Conservation (phyloP, 2,113 vertebrate genomes). For the Cololabis saira region DNA sequence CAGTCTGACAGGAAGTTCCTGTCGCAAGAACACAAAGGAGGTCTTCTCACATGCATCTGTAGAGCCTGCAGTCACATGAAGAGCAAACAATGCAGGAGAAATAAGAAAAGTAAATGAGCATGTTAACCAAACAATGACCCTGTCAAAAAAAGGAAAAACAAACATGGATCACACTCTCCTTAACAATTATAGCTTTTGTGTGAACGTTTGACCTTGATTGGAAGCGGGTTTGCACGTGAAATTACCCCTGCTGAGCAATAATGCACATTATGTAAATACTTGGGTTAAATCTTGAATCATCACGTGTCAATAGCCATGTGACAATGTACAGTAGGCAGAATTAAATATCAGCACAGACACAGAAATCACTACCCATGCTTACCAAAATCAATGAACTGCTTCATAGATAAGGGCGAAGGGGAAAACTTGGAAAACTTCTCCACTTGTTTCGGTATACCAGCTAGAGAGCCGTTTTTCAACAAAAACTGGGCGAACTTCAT, state of each 20-base stretch:
- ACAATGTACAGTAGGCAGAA: neutral
- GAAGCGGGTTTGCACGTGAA: too few species aligned
- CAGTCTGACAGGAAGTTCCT: slow-evolving; percentile 95
- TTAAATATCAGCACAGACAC: neutral
- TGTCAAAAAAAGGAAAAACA: too few species aligned
- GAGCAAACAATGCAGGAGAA: slow-evolving; percentile 6
- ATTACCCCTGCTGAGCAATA: too few species aligned
- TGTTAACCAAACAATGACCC: neutral
- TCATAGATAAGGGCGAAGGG: slow-evolving; percentile 94
- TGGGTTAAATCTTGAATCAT: too few species aligned
- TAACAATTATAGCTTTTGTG: too few species aligned
- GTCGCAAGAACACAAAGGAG: slow-evolving; percentile 93
- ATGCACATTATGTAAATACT: too few species aligned
- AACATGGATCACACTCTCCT: too few species aligned
- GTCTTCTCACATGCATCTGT: slow-evolving; percentile 97
- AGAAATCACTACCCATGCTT: slow-evolving; percentile 47
- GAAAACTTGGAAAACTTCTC: slow-evolving; percentile 91
- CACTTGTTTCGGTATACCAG: slow-evolving; percentile 82
- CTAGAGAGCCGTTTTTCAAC: slow-evolving; percentile 80
- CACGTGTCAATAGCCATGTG: too few species aligned
- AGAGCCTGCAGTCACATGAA: slow-evolving; percentile 83
- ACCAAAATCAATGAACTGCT: slow-evolving; percentile 98
- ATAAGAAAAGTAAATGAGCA: slow-evolving; percentile 14
- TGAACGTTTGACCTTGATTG: too few species aligned
- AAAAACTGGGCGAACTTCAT: slow-evolving; percentile 92